Evolutionary conservation across 2,888 invertebrate species (phyloP).

Genomic region (Smittia aterrima): DNA sequence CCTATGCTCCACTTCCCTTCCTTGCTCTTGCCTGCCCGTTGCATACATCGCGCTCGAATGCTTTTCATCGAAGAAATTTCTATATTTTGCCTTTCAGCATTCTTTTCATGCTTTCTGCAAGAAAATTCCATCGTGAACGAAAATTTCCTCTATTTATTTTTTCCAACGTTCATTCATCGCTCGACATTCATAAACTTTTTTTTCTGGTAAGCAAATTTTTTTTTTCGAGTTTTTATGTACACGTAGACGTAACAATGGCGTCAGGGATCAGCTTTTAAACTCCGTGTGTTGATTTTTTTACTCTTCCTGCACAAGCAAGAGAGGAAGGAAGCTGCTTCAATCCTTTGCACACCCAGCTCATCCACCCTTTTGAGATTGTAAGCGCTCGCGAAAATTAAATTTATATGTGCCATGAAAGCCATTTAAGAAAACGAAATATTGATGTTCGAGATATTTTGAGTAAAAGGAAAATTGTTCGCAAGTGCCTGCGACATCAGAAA

Average conservation of each 20-base stretch:
- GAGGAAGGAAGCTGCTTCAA: neutral
- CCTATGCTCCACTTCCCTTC: too few species aligned
- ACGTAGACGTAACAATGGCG: conserved; percentile 9
- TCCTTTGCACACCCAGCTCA: neutral
- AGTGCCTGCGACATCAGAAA: too few species aligned
- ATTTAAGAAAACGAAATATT: neutral
- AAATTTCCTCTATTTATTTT: neutral
- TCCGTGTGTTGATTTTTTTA: conserved; percentile 5
- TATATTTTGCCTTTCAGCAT: neutral
- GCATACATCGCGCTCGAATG: neutral
- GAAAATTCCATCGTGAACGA: neutral
- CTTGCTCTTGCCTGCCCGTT: too few species aligned
- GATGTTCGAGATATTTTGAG: neutral
- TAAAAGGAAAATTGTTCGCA: neutral
- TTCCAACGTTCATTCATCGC: conserved; percentile 3
- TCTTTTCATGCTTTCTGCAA: neutral
- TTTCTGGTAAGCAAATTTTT: neutral
- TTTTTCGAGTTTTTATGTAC: neutral
- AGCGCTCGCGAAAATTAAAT: neutral
- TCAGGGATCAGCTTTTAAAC: conserved; percentile 34
- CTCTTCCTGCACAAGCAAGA: neutral
- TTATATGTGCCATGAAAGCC: neutral
- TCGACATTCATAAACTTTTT: neutral
- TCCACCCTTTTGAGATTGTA: neutral
- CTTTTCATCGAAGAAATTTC: neutral